phyloP scores from a whole-genome alignment of 2,113 vertebrate genomes.

The Trogon surrucura region DNA sequence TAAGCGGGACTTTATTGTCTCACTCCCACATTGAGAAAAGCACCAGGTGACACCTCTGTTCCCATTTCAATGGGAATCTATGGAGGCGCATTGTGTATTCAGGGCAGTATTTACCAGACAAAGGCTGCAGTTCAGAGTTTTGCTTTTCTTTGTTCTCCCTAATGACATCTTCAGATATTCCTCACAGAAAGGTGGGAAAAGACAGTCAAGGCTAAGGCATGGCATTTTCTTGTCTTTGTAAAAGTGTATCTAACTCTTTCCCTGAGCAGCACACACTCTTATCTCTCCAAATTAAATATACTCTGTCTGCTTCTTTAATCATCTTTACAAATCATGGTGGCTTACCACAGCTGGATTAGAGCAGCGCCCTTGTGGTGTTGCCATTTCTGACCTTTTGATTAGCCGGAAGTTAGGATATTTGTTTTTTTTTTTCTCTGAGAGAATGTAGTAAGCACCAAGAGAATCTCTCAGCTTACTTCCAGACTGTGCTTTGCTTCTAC shows the following conservation, averaged over 20 bases:
- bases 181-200: slow-evolving; percentile 1
- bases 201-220: slow-evolving; percentile 2
- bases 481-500: neutral
- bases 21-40: neutral
- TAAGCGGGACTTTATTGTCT: neutral
- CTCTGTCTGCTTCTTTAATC: slow-evolving; percentile 26
- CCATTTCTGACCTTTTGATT: neutral
- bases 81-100: neutral
- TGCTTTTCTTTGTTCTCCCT: slow-evolving; percentile 36
- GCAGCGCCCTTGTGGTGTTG: neutral
- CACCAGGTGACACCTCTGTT: neutral
- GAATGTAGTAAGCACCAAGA: neutral
- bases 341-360: neutral
- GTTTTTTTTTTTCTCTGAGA: neutral
- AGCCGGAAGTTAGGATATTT: neutral
- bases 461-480: neutral
- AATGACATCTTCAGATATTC: slow-evolving; percentile 20
- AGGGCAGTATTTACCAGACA: slow-evolving; percentile 1
- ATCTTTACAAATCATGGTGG: neutral
- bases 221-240: slow-evolving; percentile 12
- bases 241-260: slow-evolving; percentile 18
- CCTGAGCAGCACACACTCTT: neutral
- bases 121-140: neutral
- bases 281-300: slow-evolving; percentile 23
- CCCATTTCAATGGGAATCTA: neutral